These are phyloP conservation scores for Cheirogaleus major DNA, from an alignment of 2,797 vertebrate genomes.

Conservation along the genomic window DNA sequence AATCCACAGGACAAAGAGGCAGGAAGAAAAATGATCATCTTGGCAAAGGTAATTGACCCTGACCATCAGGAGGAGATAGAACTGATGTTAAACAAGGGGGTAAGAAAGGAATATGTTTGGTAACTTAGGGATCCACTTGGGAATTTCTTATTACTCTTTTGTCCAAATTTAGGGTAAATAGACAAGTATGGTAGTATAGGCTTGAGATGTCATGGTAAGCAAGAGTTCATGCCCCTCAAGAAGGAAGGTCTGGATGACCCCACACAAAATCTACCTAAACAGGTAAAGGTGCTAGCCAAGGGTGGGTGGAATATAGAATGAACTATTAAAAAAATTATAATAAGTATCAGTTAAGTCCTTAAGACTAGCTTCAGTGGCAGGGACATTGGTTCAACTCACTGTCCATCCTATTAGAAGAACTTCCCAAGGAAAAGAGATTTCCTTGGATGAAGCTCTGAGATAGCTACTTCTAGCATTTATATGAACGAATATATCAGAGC, in stretches of 20 bases:
- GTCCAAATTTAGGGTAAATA: not conserved
- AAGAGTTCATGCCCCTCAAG: not conserved
- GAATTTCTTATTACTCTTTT: not conserved
- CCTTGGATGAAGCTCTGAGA: not conserved
- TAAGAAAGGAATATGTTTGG: not conserved
- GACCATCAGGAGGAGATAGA: not conserved
- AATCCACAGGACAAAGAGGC: not conserved
- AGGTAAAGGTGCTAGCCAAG: not conserved
- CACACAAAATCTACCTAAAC: not conserved
- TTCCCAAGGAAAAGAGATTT: not conserved
- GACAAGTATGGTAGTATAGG: not conserved
- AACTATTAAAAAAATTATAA: not conserved
- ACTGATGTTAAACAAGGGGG: not conserved
- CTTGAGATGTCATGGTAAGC: not conserved
- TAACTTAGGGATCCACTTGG: not conserved
- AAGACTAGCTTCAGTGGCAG: not conserved
- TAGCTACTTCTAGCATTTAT: not conserved
- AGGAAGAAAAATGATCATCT: not conserved
- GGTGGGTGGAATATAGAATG: not conserved
- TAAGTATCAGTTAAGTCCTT: not conserved
- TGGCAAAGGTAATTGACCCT: not conserved
- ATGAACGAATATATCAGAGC: not conserved
- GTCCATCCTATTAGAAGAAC: not conserved
- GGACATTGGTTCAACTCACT: not conserved
- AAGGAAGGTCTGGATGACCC: not conserved